Conservation (phyloP, 2,113 vertebrate species). For the Cichladusa arquata region DNA sequence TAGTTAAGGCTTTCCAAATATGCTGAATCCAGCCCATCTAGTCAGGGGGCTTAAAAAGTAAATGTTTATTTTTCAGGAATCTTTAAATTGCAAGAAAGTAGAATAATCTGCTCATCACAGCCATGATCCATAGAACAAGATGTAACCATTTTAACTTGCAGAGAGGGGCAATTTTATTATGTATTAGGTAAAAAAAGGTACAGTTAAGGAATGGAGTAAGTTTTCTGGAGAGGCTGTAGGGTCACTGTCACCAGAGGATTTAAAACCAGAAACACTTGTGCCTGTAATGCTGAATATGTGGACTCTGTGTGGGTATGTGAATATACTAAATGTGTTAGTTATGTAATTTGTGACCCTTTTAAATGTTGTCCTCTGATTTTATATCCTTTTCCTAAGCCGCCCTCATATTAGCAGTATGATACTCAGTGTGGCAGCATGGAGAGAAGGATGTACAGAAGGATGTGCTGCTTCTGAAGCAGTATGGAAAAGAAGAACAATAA, state of each 20-base stretch:
- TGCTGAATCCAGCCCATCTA: background rate
- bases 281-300: background rate
- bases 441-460: background rate
- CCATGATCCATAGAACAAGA: background rate
- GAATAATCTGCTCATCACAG: background rate
- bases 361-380: background rate
- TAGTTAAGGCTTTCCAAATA: background rate
- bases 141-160: background rate
- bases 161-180: background rate
- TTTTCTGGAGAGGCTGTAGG: background rate
- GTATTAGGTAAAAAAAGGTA: background rate
- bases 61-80: background rate
- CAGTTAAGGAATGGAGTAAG: background rate
- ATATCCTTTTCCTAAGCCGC: background rate
- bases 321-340: background rate
- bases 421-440: background rate
- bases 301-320: rapidly evolving
- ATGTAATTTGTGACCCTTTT: background rate
- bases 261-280: background rate
- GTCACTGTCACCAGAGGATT: background rate
- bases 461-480: rapidly evolving
- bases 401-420: background rate
- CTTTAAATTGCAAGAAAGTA: background rate
- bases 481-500: background rate
- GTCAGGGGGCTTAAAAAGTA: background rate